phyloP scores from a whole-genome alignment of 2,797 vertebrate species.

The Hylomyscus alleni region DNA sequence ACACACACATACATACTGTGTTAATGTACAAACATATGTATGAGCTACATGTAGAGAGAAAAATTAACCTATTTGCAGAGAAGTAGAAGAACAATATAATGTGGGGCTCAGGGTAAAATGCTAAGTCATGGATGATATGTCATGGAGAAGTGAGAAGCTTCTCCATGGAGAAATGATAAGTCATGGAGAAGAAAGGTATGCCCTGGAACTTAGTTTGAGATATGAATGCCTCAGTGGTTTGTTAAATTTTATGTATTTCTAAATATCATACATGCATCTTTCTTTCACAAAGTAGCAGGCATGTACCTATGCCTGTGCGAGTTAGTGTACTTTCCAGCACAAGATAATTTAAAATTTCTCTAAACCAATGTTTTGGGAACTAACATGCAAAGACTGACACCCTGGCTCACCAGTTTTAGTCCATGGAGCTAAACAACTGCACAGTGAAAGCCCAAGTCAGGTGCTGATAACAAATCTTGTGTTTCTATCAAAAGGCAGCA shows the following conservation, averaged over 20 bases:
- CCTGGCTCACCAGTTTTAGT: neutral
- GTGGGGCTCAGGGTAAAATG: neutral
- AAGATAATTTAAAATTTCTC: neutral
- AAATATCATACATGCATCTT: neutral
- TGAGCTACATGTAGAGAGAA: neutral
- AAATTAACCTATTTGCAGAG: neutral
- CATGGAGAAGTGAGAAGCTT: too few relatives aligned
- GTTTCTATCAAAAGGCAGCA: neutral
- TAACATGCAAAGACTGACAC: neutral
- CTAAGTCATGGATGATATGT: neutral
- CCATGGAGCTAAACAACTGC: neutral
- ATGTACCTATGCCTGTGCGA: neutral
- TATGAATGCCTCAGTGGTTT: too few relatives aligned
- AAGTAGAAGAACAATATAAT: neutral
- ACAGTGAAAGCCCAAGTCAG: neutral
- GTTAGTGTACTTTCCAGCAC: neutral
- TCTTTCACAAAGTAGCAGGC: neutral
- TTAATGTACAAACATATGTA: accelerated
- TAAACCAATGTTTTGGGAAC: neutral
- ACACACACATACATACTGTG: neutral
- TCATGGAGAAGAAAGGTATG: neutral
- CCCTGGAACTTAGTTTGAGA: neutral
- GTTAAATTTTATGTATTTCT: neutral
- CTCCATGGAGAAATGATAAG: neutral
- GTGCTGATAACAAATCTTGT: neutral